These are phyloP conservation scores for Zygogramma bicolorata DNA, from an alignment of 2,888 invertebrate species.

Conservation along the genomic window DNA sequence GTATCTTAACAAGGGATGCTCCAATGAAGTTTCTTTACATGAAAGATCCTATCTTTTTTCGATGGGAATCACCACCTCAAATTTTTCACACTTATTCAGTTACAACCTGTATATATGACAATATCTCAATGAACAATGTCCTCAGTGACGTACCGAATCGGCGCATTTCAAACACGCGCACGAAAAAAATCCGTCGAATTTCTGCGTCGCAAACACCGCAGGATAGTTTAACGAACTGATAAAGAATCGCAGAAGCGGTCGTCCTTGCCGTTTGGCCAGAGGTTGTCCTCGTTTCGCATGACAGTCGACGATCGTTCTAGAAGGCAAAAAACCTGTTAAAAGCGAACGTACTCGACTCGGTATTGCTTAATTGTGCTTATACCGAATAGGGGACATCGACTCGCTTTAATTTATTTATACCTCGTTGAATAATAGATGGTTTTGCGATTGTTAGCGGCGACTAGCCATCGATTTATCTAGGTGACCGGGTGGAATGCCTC, in stretches of 20 bases:
- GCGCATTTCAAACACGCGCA: background rate
- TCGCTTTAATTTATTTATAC: background rate
- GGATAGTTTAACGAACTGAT: constrained; percentile 32
- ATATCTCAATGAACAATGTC: no score
- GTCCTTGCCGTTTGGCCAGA: constrained; percentile 34
- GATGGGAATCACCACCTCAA: no score
- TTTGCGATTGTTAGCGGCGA: background rate
- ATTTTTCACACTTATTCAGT: no score
- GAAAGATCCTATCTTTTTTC: no score
- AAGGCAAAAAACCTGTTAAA: constrained; percentile 25
- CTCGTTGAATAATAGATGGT: constrained; percentile 6
- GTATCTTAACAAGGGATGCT: no score
- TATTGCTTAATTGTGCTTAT: constrained; percentile 7
- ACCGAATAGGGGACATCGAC: constrained; percentile 12
- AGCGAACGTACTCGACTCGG: constrained; percentile 2
- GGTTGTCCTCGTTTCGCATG: constrained; percentile 34
- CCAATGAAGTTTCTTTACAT: no score
- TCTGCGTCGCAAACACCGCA: constrained; percentile 15
- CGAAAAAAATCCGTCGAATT: constrained; percentile 16
- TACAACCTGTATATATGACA: no score
- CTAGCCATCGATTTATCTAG: constrained; percentile 5
- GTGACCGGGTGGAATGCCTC: background rate
- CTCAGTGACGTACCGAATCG: background rate
- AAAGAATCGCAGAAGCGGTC: constrained; percentile 29
- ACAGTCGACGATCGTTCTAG: constrained; percentile 13